These are phyloP conservation scores for Echinops telfairi DNA, from an alignment of 2,113 vertebrate species.

Conservation along the genomic window DNA sequence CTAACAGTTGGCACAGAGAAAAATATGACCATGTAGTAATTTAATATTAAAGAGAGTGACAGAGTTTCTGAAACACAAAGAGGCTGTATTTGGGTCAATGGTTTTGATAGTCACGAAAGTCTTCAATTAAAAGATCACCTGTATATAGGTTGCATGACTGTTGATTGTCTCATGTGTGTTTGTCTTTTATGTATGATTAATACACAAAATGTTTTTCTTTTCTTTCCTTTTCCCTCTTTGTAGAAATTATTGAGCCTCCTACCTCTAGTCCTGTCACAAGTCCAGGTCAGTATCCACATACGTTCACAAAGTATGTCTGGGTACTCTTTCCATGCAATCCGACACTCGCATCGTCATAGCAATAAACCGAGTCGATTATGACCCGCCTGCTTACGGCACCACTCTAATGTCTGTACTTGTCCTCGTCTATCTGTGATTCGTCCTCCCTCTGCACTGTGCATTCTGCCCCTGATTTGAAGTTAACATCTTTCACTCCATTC, in stretches of 20 bases:
- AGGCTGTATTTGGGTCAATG: background rate
- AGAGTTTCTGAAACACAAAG: background rate
- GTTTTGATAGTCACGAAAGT: background rate
- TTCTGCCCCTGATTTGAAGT: constrained; percentile 51
- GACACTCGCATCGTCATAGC: constrained; percentile 53
- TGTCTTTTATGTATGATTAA: constrained; percentile 95
- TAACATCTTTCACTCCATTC: constrained; percentile 23
- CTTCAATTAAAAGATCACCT: constrained; percentile 8
- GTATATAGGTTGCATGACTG: constrained; percentile 87
- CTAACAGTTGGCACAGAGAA: background rate
- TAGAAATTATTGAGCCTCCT: constrained; percentile 99
- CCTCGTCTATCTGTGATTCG: constrained; percentile 80
- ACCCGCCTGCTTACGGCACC: constrained; percentile 66
- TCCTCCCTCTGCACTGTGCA: constrained; percentile 69
- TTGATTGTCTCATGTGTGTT: constrained; percentile 89
- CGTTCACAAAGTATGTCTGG: constrained; percentile 91
- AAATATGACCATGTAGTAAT: background rate
- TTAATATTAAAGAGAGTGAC: background rate
- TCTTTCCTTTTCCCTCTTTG: constrained; percentile 91
- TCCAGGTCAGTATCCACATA: constrained; percentile 99
- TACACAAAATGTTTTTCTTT: constrained; percentile 93
- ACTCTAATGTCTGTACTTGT: constrained; percentile 85
- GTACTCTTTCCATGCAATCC: constrained; percentile 84
- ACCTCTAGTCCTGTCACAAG: constrained; percentile 98
- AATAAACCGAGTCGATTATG: background rate